Conservation (phyloP, 2,797 vertebrate species). For the Neomorphus geoffroyi region DNA sequence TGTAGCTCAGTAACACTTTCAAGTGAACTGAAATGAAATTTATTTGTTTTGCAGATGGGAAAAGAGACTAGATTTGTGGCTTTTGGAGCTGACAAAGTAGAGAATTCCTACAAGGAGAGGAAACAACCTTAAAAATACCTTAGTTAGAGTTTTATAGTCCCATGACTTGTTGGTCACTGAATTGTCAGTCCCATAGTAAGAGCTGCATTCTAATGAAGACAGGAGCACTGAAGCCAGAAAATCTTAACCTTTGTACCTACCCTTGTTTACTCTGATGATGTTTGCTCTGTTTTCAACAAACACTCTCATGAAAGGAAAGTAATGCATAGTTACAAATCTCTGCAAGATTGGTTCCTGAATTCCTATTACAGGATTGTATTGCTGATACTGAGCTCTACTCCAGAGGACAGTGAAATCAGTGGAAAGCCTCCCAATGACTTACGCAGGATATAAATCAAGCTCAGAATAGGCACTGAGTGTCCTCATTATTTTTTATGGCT, state of each 20-base stretch:
- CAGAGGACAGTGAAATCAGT: not conserved
- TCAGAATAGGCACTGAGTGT: not conserved
- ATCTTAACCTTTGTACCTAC: not conserved
- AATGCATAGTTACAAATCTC: not conserved
- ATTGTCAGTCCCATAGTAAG: not conserved
- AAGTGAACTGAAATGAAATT: not conserved
- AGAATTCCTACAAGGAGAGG: not conserved
- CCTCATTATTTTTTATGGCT: not conserved
- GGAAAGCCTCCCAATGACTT: not conserved
- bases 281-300: not conserved
- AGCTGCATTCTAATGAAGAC: not conserved
- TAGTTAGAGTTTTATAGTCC: not conserved
- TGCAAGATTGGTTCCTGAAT: not conserved
- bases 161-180: not conserved
- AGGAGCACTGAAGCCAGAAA: not conserved
- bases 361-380: not conserved
- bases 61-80: not conserved
- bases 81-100: not conserved
- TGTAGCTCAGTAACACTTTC: not conserved
- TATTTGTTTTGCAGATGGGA: not conserved
- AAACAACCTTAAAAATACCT: not conserved
- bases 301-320: not conserved
- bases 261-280: not conserved
- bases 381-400: not conserved
- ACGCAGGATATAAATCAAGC: not conserved